A percentile compares a stretch with the other conserved stretches of the same genome.
phyloP scores from a whole-genome alignment of 2,797 vertebrate species.

The Poecilia wingei region DNA sequence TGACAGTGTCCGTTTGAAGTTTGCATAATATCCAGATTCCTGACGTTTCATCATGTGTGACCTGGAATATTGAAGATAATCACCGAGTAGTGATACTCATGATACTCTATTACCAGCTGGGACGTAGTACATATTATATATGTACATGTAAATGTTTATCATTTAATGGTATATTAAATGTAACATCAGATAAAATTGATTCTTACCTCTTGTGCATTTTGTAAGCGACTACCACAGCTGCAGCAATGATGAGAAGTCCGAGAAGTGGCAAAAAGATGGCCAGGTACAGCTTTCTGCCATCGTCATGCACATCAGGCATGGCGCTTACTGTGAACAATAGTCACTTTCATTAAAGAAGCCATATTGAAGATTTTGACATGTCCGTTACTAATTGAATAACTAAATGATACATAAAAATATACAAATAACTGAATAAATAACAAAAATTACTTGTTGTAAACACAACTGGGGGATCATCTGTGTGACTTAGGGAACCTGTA shows the following conservation, averaged over 20 bases:
- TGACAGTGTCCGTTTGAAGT: conserved; percentile 42
- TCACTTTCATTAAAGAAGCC: neutral
- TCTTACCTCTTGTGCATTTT: conserved; percentile 44
- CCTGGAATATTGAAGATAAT: conserved; percentile 33
- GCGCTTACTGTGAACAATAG: conserved; percentile 3
- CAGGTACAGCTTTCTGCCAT: rapidly evolving
- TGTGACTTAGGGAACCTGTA: rapidly evolving
- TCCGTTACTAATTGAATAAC: neutral
- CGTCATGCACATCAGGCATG: rapidly evolving
- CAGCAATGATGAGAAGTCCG: conserved; percentile 26
- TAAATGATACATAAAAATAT: no score
- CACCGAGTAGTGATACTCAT: neutral
- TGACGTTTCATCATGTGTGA: conserved; percentile 14
- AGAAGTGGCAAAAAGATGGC: conserved; percentile 23
- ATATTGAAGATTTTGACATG: neutral
- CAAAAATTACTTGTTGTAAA: neutral
- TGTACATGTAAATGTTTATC: no score
- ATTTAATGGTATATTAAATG: neutral
- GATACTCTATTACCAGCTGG: no score
- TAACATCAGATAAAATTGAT: neutral
- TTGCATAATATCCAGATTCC: conserved; percentile 59
- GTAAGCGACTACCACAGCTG: conserved; percentile 15
- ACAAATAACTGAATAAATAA: neutral
- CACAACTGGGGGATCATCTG: rapidly evolving
- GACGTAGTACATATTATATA: no score